phyloP scores from a whole-genome alignment of 2,797 vertebrate species.

The Rhynchonycteris naso region DNA sequence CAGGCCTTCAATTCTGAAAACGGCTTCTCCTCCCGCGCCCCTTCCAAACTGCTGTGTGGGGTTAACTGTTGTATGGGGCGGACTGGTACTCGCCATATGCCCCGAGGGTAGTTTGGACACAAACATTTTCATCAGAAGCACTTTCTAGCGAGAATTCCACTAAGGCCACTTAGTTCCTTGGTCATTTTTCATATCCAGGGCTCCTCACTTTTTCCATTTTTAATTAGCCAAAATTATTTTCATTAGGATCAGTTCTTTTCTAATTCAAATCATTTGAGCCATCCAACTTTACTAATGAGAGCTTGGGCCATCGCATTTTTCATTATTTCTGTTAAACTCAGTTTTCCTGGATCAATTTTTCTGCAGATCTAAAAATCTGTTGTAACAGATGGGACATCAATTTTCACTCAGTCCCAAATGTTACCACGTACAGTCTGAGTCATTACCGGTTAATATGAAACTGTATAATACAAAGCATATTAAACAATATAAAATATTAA shows the following conservation, averaged over 20 bases:
- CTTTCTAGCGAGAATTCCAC: not conserved
- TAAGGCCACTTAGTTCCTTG: not conserved
- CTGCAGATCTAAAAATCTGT: not conserved
- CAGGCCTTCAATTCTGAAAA: not conserved
- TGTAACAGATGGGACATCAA: not conserved
- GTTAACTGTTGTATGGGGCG: not conserved
- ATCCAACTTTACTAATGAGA: not conserved
- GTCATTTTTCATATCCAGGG: not conserved
- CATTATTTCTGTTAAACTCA: not conserved
- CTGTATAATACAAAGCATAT: not conserved
- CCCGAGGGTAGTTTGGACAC: not conserved
- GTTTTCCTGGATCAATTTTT: not conserved
- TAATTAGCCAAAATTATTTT: constrained; percentile 26
- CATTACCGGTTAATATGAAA: not conserved
- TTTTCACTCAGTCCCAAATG: not conserved
- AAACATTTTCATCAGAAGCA: not conserved
- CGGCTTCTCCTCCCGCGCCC: rapidly evolving
- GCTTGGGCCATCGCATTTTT: not conserved
- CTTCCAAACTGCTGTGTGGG: not conserved
- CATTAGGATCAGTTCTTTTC: not conserved
- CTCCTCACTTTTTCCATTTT: not conserved
- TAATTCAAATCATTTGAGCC: not conserved
- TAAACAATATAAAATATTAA: not conserved
- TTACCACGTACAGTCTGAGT: not conserved
- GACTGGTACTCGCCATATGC: rapidly evolving